Conservation (phyloP, 2,113 vertebrate genomes). For the Seriola aureovittata region DNA sequence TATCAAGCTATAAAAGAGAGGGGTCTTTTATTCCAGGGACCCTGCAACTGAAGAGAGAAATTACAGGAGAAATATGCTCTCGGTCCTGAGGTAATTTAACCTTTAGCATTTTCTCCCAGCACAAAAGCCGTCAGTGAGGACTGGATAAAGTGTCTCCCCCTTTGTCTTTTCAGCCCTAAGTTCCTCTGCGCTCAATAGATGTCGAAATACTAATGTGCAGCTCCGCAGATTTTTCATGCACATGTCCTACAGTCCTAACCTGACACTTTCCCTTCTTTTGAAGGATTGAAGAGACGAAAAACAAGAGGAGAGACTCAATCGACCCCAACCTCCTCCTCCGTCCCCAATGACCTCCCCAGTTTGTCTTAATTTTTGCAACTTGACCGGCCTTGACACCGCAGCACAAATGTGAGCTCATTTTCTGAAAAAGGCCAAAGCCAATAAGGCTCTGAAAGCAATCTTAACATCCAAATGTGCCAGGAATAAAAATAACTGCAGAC, state of each 20-base stretch:
- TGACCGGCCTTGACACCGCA: slow-evolving; percentile 45
- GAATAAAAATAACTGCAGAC: slow-evolving; percentile 69
- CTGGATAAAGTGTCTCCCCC: slow-evolving; percentile 79
- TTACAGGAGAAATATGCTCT: slow-evolving; percentile 58
- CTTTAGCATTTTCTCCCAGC: slow-evolving; percentile 71
- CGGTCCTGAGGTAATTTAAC: slow-evolving; percentile 79
- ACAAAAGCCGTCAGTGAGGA: slow-evolving; percentile 67
- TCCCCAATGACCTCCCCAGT: slow-evolving; percentile 24
- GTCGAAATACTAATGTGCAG: slow-evolving; percentile 73
- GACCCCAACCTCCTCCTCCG: slow-evolving; percentile 4
- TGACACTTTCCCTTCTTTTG: slow-evolving; percentile 71
- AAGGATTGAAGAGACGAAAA: slow-evolving; percentile 36
- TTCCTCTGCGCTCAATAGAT: slow-evolving; percentile 75
- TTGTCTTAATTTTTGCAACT: slow-evolving; percentile 37
- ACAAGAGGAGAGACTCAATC: slow-evolving; percentile 21
- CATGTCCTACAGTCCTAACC: slow-evolving; percentile 77
- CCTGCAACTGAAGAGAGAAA: slow-evolving; percentile 63
- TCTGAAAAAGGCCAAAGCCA: slow-evolving; percentile 55
- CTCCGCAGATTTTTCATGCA: slow-evolving; percentile 69
- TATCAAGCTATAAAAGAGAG: slow-evolving; percentile 62
- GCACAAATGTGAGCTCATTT: slow-evolving; percentile 59
- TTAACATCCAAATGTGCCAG: slow-evolving; percentile 49
- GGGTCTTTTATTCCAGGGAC: slow-evolving; percentile 55
- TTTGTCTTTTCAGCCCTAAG: slow-evolving; percentile 76
- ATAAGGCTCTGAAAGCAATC: slow-evolving; percentile 60